Conservation (phyloP, 2,797 vertebrate genomes). For the Chelon labrosus region DNA sequence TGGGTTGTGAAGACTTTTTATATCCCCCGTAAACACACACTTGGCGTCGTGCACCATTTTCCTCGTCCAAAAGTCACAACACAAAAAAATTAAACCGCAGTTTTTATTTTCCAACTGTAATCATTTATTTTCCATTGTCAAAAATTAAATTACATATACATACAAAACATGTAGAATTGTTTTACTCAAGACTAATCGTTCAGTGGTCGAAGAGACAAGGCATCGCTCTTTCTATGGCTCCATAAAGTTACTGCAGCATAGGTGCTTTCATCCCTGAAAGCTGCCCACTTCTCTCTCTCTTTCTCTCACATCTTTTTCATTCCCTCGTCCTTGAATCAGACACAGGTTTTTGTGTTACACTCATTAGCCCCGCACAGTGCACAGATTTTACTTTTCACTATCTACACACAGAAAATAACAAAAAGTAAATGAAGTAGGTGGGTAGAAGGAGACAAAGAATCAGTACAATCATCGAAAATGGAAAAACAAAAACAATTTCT, state of each 20-base stretch:
- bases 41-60: background rate
- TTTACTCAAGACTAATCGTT: slow-evolving; percentile 55
- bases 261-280: slow-evolving; percentile 50
- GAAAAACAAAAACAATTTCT: slow-evolving; percentile 2
- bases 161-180: slow-evolving; percentile 77
- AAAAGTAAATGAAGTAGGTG: slow-evolving; percentile 14
- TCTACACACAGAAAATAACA: slow-evolving; percentile 28
- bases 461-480: slow-evolving; percentile 30
- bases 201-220: slow-evolving; percentile 64
- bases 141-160: slow-evolving; percentile 79
- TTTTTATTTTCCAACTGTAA: slow-evolving; percentile 36
- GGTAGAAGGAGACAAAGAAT: slow-evolving; percentile 2
- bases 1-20: no score
- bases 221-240: slow-evolving; percentile 65
- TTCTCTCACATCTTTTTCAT: slow-evolving; percentile 9
- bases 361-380: slow-evolving; percentile 39
- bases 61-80: background rate
- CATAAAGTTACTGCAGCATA: slow-evolving; percentile 50
- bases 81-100: slow-evolving; percentile 25
- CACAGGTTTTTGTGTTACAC: slow-evolving; percentile 25
- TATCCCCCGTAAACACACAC: background rate
- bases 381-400: slow-evolving; percentile 43
- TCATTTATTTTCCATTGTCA: slow-evolving; percentile 73
- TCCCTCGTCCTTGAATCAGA: slow-evolving; percentile 50
- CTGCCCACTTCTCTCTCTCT: slow-evolving; percentile 1